phyloP scores from a whole-genome alignment of 2,888 invertebrate genomes.

The Caenorhabditis zanzibari region DNA sequence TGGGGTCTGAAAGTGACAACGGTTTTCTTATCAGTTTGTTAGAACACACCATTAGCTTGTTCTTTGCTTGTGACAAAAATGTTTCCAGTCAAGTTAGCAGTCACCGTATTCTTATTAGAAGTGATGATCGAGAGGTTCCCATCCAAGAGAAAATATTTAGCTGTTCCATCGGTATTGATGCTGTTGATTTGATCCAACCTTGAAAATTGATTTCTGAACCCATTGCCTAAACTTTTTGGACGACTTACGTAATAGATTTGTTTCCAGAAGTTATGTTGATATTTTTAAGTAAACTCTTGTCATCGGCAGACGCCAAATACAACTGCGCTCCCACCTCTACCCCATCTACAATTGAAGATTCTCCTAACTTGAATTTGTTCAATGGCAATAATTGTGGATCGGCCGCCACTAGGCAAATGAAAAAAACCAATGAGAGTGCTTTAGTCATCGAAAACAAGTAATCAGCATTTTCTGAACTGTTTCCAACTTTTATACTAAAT shows the following conservation, averaged over 20 bases:
- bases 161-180: constrained; percentile 14
- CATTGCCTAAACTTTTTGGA: not conserved
- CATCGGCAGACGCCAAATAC: constrained; percentile 5
- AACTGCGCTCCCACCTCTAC: not conserved
- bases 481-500: too few relatives aligned
- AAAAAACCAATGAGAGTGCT: not conserved
- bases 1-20: not conserved
- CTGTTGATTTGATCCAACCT: constrained; percentile 4
- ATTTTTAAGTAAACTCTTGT: constrained; percentile 3
- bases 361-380: not conserved
- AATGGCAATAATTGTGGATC: not conserved
- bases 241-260: not conserved
- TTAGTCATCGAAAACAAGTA: too few relatives aligned
- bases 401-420: not conserved
- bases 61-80: not conserved
- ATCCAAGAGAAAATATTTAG: not conserved
- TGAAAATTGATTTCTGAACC: not conserved
- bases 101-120: constrained; percentile 5
- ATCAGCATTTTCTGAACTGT: too few relatives aligned
- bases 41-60: constrained; percentile 2
- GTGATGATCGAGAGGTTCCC: not conserved
- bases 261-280: not conserved
- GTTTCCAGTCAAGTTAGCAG: constrained; percentile 1
- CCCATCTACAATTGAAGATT: not conserved
- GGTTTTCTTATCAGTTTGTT: not conserved